Percentiles rank a stretch among this genome's conserved stretches.
Conservation (phyloP, 30 jellyfish, hydroid and myxozoan species). For the Aurelia aurita region DNA sequence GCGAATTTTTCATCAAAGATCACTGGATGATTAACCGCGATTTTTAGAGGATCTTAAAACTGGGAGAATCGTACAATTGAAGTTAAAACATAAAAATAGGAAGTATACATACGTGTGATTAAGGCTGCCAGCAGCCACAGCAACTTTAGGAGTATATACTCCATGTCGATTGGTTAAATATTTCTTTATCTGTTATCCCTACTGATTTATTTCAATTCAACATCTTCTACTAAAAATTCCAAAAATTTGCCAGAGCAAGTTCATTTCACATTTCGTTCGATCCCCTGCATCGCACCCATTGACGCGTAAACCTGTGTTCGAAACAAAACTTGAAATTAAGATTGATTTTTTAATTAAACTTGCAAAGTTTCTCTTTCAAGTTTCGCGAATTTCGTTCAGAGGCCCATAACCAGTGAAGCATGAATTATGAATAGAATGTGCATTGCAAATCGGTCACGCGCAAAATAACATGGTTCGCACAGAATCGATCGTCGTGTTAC, state of each 20-base stretch:
- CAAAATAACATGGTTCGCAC: constrained; percentile 44
- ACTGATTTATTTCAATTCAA: not conserved
- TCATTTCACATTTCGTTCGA: not conserved
- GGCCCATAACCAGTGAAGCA: constrained; percentile 56
- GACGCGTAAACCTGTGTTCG: not conserved
- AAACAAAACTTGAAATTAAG: not conserved
- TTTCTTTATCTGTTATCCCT: too few species aligned
- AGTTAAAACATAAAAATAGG: not conserved
- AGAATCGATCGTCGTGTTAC: constrained; percentile 34
- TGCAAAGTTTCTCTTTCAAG: not conserved
- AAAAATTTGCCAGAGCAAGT: not conserved
- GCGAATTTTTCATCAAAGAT: not conserved
- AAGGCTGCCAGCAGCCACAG: constrained; percentile 11
- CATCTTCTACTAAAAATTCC: not conserved
- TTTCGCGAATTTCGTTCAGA: not conserved
- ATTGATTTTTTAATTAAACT: not conserved
- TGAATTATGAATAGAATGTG: constrained; percentile 65
- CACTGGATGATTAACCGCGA: too few species aligned
- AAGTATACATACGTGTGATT: not conserved
- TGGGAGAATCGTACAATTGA: too few species aligned
- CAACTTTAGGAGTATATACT: not conserved
- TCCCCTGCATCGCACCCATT: too few species aligned
- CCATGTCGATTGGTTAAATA: too few species aligned
- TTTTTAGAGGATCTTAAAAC: too few species aligned
- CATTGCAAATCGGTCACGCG: constrained; percentile 71